A percentile compares a stretch with the other conserved stretches of the same genome.
Conservation (phyloP, 2,797 vertebrate species). For the Anguilla anguilla region DNA sequence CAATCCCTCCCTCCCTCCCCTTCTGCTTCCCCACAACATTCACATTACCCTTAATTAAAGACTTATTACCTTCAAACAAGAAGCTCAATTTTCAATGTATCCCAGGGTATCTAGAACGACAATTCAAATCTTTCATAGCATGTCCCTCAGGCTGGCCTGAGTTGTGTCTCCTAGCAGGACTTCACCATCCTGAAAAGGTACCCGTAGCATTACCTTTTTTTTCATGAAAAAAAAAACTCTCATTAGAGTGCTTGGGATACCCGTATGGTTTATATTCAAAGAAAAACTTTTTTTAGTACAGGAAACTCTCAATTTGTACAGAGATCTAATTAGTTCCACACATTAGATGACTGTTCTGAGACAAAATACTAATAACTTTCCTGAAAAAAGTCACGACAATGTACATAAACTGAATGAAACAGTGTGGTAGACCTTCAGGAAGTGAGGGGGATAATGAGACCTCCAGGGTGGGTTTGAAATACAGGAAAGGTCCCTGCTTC, state of each 20-base stretch:
- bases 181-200: neutral
- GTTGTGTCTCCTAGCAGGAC: neutral
- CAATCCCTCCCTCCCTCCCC: neutral
- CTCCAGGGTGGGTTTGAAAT: neutral
- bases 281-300: neutral
- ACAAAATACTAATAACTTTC: neutral
- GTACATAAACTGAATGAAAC: neutral
- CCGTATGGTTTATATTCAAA: neutral
- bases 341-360: neutral
- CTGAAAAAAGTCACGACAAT: neutral
- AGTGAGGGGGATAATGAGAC: neutral
- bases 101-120: neutral
- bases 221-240: no score
- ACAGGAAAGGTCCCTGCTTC: neutral
- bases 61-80: constrained; percentile 8
- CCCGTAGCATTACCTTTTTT: no score
- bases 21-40: neutral
- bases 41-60: neutral
- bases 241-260: neutral
- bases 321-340: neutral
- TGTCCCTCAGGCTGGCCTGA: neutral
- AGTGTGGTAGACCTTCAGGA: neutral
- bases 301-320: neutral
- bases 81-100: neutral
- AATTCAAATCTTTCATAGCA: neutral